Base-by-base conservation (phyloP, 2,113 vertebrate genomes). In the Semnornis frantzii region DNA sequence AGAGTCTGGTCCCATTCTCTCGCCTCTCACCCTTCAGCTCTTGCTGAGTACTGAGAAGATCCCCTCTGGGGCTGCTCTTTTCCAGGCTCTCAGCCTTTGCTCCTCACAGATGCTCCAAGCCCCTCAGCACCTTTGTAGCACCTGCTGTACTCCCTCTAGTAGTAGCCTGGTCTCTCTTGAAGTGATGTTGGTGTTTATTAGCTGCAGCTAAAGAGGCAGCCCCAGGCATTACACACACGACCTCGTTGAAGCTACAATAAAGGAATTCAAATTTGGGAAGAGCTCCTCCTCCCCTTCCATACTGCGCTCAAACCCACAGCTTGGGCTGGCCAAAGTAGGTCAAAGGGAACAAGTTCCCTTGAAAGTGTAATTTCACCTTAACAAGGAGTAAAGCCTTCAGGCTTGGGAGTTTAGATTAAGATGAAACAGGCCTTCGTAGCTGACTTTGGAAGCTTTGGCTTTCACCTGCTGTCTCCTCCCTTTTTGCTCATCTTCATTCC, bases 321-420 rank as follows among this genome's bases (percentile, higher is more conserved):
- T 85, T 78, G 86, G 68, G 74, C 58, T 75, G 86, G 66, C 74
- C 81, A 73, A 95, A 94, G 70, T 71, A 87, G 89, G 88, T 70
- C 69, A 84, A 65, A 93, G 71, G 76, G 62, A 95, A 75, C 17
- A 30, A 81, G 42, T 28, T 46, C 15, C 54, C 92, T 54, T 91
- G 65, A 74, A 78, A 86, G 83, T 58, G 73, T 54, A 81, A 96
- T 90, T 80, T 71, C 52, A 44, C 8, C 68, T 30, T 72, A 73
- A 48, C 57, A 60, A 68, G 58, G 33, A 93, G 15, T 27, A 80
- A 83, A 92, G 52, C 48, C 76, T 90, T 80, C 52, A 62, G 76
- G 76, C 34, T 33, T n/a, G n/a, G 18, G 8, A 93, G 39, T 46
- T 84, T 70, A 44, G 48, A 62, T 37, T 46, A 46, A 69, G 58